Evolutionary conservation across 2,888 invertebrate species (phyloP), one percentile per base, ranked within the genome.

Genomic region (Uloborus plumipes): DNA sequence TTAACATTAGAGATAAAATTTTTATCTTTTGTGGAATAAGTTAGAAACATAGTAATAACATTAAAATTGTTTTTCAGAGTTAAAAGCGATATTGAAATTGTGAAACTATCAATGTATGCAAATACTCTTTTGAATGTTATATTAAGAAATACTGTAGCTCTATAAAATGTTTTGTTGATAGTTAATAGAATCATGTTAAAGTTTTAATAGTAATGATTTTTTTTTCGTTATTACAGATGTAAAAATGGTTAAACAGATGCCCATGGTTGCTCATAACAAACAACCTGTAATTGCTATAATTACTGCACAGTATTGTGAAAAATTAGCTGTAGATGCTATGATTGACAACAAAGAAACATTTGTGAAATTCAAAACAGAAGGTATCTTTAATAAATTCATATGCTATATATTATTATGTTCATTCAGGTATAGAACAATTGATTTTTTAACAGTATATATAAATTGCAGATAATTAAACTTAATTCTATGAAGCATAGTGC

Each of bases 261-360:
- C 98, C 16, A 94, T 94, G 15, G 93, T 98, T 89, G 93, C 93
- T 73, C 94, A 94, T 84, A 93, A 94, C 39, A 95, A 97, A 87
- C 97, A 97, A 88, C 98, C 98, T 0, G 97, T 96, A 22, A 96
- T 99, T 87, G 99, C 98, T n/a, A 95, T 99, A 81, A 95, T 99
- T 83, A 98, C 98, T 0, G 97, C 97, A 0, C 93, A 98, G 87
- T 99, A 97, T 90, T 97, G 97, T 88, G 99, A 99, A 90, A 99
- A 99, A 89, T 91, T 98, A 87, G 99, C 99, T 1, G 97, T 99
- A 0, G 99, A 99, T 90, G 94, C 98, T 18, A 95, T 99, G 95
- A 95, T 99, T 88, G 97, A 98, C 87, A 96, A 98, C 88, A 97
- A 97, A 89, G 96, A 96, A 88, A 98, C 98, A 0, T 98, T 95